phyloP scores from a whole-genome alignment of 2,113 vertebrate species.

The Brachionichthys hirsutus region DNA sequence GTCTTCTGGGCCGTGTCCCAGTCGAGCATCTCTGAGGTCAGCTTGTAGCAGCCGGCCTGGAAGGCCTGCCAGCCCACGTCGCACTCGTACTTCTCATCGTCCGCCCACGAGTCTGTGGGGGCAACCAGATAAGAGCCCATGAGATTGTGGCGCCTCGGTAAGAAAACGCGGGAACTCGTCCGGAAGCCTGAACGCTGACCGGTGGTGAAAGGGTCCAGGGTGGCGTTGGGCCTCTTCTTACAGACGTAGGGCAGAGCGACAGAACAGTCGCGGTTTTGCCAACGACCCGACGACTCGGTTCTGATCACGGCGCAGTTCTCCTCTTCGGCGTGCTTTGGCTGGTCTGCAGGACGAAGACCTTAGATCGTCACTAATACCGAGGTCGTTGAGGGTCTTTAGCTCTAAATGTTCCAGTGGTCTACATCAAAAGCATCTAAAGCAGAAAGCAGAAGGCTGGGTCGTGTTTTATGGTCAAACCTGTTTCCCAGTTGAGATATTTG shows the following conservation, averaged over 20 bases:
- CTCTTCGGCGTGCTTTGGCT: slow-evolving; percentile 87
- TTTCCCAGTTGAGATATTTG: slow-evolving; percentile 98
- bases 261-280: slow-evolving; percentile 93
- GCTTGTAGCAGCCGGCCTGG: slow-evolving; percentile 91
- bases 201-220: slow-evolving; percentile 75
- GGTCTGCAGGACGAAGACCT: slow-evolving; percentile 74
- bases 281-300: slow-evolving; percentile 88
- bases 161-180: neutral
- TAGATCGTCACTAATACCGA: neutral
- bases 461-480: slow-evolving; percentile 78
- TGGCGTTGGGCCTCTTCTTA: slow-evolving; percentile 92
- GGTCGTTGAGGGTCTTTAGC: neutral
- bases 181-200: slow-evolving; percentile 61
- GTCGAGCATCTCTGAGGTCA: slow-evolving; percentile 84
- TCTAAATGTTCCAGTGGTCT: slow-evolving; percentile 3
- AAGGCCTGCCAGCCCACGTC: slow-evolving; percentile 92
- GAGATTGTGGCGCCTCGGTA: neutral
- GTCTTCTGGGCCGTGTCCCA: slow-evolving; percentile 88
- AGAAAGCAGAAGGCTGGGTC: neutral
- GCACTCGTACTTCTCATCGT: slow-evolving; percentile 85
- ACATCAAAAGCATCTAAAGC: neutral
- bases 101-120: slow-evolving; percentile 76
- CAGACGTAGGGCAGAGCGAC: slow-evolving; percentile 91
- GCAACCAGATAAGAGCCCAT: slow-evolving; percentile 1
- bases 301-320: slow-evolving; percentile 93